A percentile compares a stretch with the other conserved stretches of the same genome.
Conservation (phyloP, 1,140 invertebrate genomes). For the Parapsyche elsis region DNA sequence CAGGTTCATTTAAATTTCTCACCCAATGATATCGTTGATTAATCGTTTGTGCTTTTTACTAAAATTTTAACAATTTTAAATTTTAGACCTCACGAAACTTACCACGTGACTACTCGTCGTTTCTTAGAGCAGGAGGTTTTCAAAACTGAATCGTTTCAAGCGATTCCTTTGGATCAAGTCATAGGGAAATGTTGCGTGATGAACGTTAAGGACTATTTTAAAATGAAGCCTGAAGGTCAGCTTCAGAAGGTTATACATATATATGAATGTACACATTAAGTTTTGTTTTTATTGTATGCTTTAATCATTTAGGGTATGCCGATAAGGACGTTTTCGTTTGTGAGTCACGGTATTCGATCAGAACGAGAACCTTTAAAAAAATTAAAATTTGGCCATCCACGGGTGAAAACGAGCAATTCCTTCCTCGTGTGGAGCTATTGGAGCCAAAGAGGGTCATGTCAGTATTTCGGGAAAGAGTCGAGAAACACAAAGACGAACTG, state of each 20-base stretch:
- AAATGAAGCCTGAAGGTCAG: conserved; percentile 81
- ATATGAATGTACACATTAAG: not conserved
- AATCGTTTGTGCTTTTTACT: conserved; percentile 5
- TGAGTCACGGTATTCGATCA: conserved; percentile 92
- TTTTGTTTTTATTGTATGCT: conserved; percentile 26
- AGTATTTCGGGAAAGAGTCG: conserved; percentile 90
- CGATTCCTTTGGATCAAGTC: conserved; percentile 87
- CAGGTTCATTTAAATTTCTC: conserved; percentile 62
- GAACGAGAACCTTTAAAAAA: conserved; percentile 90
- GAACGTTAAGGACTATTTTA: conserved; percentile 96
- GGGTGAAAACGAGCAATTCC: conserved; percentile 57
- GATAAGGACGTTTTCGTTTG: conserved; percentile 98
- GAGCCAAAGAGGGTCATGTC: conserved; percentile 90
- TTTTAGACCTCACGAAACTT: conserved; percentile 89
- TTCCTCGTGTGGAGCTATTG: conserved; percentile 63
- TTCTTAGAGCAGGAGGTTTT: conserved; percentile 98
- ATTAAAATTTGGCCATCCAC: conserved; percentile 88
- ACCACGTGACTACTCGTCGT: conserved; percentile 93
- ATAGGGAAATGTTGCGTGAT: conserved; percentile 94
- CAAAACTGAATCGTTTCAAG: conserved; percentile 89
- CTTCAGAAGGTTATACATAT: conserved; percentile 17
- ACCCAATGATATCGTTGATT: not conserved
- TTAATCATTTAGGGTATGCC: conserved; percentile 70
- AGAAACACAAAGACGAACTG: conserved; percentile 91
- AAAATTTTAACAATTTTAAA: conserved; percentile 55